phyloP scores from a whole-genome alignment of 1,140 invertebrate genomes.

The Atopsyche davidsoni region DNA sequence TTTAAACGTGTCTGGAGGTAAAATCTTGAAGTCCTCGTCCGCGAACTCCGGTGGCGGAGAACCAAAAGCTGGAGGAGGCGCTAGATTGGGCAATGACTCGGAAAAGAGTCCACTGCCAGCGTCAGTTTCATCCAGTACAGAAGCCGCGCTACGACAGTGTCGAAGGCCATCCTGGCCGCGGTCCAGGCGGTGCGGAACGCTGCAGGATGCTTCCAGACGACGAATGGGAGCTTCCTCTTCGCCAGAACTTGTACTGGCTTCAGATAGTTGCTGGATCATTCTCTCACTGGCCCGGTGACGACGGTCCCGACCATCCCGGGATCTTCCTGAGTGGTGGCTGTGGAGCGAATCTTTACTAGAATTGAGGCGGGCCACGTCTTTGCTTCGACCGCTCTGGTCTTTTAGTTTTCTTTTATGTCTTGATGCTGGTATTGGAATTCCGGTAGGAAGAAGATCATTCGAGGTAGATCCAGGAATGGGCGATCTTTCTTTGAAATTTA shows the following conservation, averaged over 20 bases:
- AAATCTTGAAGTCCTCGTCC: conserved; percentile 48
- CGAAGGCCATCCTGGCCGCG: conserved; percentile 46
- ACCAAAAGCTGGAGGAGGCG: conserved; percentile 50
- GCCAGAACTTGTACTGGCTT: conserved; percentile 47
- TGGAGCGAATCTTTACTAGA: conserved; percentile 47
- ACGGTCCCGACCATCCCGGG: conserved; percentile 39
- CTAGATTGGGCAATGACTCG: conserved; percentile 58
- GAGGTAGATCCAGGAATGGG: conserved; percentile 10
- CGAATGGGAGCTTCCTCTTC: conserved; percentile 47
- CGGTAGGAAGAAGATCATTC: conserved; percentile 34
- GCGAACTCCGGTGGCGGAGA: conserved; percentile 46
- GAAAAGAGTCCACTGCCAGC: conserved; percentile 46
- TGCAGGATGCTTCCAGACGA: conserved; percentile 51
- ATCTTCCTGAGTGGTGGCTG: conserved; percentile 47
- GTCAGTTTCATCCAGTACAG: conserved; percentile 48
- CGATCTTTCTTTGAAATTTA: conserved; percentile 19
- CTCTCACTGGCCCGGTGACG: conserved; percentile 46
- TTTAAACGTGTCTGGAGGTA: conserved; percentile 45
- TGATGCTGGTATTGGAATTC: conserved; percentile 41
- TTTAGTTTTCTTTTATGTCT: conserved; percentile 43
- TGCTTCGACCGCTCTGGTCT: conserved; percentile 42
- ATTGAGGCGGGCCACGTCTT: conserved; percentile 43
- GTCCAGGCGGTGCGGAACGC: conserved; percentile 54
- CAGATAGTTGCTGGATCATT: conserved; percentile 47
- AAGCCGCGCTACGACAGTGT: conserved; percentile 58